phyloP scores from a whole-genome alignment of 2,113 vertebrate genomes.

The Lontra canadensis region DNA sequence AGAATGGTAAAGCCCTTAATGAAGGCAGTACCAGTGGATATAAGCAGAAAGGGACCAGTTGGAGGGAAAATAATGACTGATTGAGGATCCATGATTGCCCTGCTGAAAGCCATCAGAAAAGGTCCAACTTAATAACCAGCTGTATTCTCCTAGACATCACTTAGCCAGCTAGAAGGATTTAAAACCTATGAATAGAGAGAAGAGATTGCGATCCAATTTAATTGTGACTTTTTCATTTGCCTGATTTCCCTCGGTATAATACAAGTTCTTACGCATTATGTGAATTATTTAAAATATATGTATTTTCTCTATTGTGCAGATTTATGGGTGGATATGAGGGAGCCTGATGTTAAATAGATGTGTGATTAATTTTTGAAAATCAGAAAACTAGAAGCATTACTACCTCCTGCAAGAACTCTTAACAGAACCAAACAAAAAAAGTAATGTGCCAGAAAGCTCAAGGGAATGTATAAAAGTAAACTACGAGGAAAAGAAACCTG shows the following conservation, averaged over 20 bases:
- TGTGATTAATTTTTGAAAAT: slow-evolving; percentile 56
- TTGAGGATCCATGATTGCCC: background rate
- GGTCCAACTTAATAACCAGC: background rate
- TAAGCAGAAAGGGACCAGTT: background rate
- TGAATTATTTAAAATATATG: slow-evolving; percentile 52
- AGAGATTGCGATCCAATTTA: background rate
- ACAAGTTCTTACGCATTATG: background rate
- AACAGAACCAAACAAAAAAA: background rate
- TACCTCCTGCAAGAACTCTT: slow-evolving; percentile 54
- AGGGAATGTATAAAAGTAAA: slow-evolving; percentile 65
- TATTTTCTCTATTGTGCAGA: slow-evolving; percentile 18
- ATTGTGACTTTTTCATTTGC: slow-evolving; percentile 24
- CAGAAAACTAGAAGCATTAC: slow-evolving; percentile 48
- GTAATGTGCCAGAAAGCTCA: slow-evolving; percentile 45
- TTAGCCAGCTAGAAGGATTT: background rate
- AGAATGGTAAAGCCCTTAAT: background rate
- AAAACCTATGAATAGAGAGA: background rate
- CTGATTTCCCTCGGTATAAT: slow-evolving; percentile 45
- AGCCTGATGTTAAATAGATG: slow-evolving; percentile 56
- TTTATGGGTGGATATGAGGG: background rate
- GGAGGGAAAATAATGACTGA: slow-evolving; percentile 4
- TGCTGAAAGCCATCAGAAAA: slow-evolving; percentile 11
- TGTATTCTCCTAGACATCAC: background rate
- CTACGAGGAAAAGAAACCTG: slow-evolving; percentile 62
- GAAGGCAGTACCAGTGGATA: background rate